Percentiles rank a stretch among this genome's conserved stretches.
phyloP scores from a whole-genome alignment of 2,888 invertebrate species.

The Dryadula phaetusa region DNA sequence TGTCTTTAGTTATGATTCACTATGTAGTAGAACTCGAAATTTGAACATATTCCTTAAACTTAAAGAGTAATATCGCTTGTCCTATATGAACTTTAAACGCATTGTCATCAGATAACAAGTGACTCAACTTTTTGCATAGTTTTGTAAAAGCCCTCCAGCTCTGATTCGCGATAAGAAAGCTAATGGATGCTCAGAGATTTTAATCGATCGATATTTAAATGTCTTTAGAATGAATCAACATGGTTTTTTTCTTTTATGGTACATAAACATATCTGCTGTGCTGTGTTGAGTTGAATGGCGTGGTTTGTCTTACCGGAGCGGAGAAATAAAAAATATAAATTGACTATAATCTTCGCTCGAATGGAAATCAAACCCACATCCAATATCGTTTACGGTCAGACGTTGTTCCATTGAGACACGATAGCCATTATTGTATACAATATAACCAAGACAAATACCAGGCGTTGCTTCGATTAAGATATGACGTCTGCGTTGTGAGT shows the following conservation, averaged over 20 bases:
- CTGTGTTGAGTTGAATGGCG: too few relatives aligned
- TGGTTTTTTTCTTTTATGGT: neutral
- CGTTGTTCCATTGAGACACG: too few relatives aligned
- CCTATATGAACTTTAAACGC: neutral
- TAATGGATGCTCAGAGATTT: conserved; percentile 20
- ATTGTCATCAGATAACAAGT: conserved; percentile 22
- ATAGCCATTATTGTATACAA: too few relatives aligned
- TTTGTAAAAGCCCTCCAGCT: conserved; percentile 17
- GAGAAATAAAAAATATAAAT: too few relatives aligned
- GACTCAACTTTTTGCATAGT: conserved; percentile 29
- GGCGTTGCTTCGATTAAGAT: too few relatives aligned
- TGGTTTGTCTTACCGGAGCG: too few relatives aligned
- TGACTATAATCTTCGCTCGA: too few relatives aligned
- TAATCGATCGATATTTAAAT: conserved; percentile 14
- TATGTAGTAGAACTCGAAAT: neutral
- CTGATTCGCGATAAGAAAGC: conserved; percentile 20
- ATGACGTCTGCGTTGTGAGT: too few relatives aligned
- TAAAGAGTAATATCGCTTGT: conserved; percentile 2
- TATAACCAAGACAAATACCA: too few relatives aligned
- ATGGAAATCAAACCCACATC: too few relatives aligned
- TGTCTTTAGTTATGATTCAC: conserved; percentile 12
- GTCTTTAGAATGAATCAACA: conserved; percentile 22
- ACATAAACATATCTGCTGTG: neutral
- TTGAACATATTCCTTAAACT: neutral
- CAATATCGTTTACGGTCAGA: too few relatives aligned